phyloP scores from a whole-genome alignment of 2,113 vertebrate species.

The Ibidorhyncha struthersii region DNA sequence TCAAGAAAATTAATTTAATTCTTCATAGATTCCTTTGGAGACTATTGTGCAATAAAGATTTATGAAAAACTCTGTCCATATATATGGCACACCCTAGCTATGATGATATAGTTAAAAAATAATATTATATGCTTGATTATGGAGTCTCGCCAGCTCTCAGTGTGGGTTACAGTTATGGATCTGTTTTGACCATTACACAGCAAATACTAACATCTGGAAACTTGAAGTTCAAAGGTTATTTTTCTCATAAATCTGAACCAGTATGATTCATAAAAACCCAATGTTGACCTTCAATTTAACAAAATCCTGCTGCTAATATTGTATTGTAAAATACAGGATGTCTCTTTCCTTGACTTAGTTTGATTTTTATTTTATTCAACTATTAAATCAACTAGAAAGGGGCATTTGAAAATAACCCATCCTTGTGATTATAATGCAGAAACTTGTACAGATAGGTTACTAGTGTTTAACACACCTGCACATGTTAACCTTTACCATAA shows the following conservation, averaged over 20 bases:
- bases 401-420: slow-evolving; percentile 10
- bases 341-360: background rate
- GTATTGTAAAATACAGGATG: slow-evolving; percentile 2
- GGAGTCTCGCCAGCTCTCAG: slow-evolving; percentile 6
- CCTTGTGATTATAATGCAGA: slow-evolving; percentile 8
- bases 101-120: slow-evolving; percentile 47
- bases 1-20: slow-evolving; percentile 4
- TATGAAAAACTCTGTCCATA: background rate
- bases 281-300: slow-evolving; percentile 51
- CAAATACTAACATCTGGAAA: slow-evolving; percentile 76
- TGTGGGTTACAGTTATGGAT: slow-evolving; percentile 17
- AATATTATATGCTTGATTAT: background rate
- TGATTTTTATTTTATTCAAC: slow-evolving; percentile 46
- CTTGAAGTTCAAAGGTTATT: slow-evolving; percentile 65
- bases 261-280: slow-evolving; percentile 65
- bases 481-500: background rate
- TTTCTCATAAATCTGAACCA: slow-evolving; percentile 65
- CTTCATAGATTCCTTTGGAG: slow-evolving; percentile 6
- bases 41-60: background rate
- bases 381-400: slow-evolving; percentile 19
- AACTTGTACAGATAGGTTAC: background rate
- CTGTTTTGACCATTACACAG: slow-evolving; percentile 71
- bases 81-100: slow-evolving; percentile 1
- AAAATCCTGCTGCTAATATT: slow-evolving; percentile 38
- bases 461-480: background rate